phyloP scores from a whole-genome alignment of 2,113 vertebrate genomes.

The Smithornis capensis region DNA sequence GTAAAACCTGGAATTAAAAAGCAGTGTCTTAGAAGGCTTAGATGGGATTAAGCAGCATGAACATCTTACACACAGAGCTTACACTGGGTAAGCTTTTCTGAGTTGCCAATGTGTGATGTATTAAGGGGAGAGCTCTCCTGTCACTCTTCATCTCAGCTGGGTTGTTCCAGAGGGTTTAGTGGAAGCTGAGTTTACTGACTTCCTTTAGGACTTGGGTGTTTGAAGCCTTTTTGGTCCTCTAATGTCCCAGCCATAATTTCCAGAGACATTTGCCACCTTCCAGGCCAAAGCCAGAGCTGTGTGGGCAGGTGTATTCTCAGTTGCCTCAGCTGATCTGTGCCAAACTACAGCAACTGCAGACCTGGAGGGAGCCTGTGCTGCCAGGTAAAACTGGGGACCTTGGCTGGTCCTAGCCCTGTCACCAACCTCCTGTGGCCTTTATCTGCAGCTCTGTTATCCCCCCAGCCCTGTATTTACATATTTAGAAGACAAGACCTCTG shows the following conservation, averaged over 20 bases:
- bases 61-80: conserved; percentile 25
- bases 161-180: not conserved
- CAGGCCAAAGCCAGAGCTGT: not conserved
- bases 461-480: not conserved
- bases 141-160: not conserved
- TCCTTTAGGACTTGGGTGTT: not conserved
- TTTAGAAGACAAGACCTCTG: not conserved
- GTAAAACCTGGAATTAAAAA: conserved; percentile 37
- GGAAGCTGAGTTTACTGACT: not conserved
- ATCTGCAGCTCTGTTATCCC: not conserved
- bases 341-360: not conserved
- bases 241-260: not conserved
- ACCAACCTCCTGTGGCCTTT: not conserved
- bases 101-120: not conserved
- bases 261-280: not conserved
- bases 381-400: not conserved
- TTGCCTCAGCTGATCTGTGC: not conserved
- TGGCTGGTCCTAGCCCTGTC: not conserved
- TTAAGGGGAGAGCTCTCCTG: not conserved
- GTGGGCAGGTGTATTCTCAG: not conserved
- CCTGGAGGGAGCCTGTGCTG: not conserved
- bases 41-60: conserved; percentile 21
- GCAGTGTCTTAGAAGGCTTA: conserved; percentile 34
- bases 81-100: conserved; percentile 24
- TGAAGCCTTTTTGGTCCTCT: not conserved